phyloP scores from a whole-genome alignment of 1,140 invertebrate genomes.

The Orchestia grillus region DNA sequence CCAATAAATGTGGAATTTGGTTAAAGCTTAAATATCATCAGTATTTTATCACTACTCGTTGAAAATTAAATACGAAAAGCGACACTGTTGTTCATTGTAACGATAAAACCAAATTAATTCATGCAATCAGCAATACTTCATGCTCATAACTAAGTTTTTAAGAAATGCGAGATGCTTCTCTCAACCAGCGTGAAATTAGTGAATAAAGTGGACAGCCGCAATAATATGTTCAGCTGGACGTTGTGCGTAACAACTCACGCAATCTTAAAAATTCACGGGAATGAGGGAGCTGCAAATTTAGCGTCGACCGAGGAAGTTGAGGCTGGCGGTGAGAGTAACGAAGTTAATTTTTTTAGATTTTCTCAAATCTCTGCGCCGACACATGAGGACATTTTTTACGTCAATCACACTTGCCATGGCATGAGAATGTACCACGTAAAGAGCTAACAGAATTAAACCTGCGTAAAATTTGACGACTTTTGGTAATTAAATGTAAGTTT shows the following conservation, averaged over 20 bases:
- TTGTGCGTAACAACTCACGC: neutral
- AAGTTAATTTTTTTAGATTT: neutral
- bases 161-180: neutral
- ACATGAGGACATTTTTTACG: neutral
- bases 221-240: neutral
- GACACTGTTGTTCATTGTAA: too few relatives aligned
- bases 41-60: too few relatives aligned
- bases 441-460: neutral
- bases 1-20: too few relatives aligned
- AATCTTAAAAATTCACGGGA: neutral
- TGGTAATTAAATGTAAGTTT: too few relatives aligned
- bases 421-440: neutral
- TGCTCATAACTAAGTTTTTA: too few relatives aligned
- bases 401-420: neutral
- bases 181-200: neutral
- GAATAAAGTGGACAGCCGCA: neutral
- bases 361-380: neutral
- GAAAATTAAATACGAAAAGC: too few relatives aligned
- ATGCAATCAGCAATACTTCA: too few relatives aligned
- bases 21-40: too few relatives aligned
- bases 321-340: neutral
- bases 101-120: too few relatives aligned
- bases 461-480: neutral
- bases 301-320: neutral
- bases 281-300: neutral